Evolutionary conservation across 2,113 vertebrate genomes (phyloP), one percentile per base, ranked within the genome.

Genomic region (Nibea coibor): DNA sequence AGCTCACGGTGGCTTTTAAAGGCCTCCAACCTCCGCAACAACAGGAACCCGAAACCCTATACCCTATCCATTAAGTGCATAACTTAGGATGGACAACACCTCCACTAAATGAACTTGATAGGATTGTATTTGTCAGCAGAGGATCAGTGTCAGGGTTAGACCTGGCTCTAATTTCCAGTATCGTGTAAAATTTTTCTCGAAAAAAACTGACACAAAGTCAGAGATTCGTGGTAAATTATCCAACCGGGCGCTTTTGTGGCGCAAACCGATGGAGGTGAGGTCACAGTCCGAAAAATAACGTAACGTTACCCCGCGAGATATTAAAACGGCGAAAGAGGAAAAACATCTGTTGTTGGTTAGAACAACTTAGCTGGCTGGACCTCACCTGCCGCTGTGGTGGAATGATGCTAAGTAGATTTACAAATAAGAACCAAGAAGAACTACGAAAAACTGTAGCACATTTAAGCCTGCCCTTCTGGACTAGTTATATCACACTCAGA

Each of bases 11-110:
- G 88, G 90, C 88, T 93, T 91, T 93, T 88, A 92, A 92, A 90
- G 87, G 80, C 70, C 80, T 83, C 80, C 73, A 67, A 80, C 84
- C 84, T 92, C 91, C 56, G 58, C 86, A 88, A 77, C 70, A 53
- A 91, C 91, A 93, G 92, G 89, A 93, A 93, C 88, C 85, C 85
- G 92, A 89, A 93, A 93, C 80, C 63, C 75, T 83, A 80, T 31
- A 90, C 80, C 62, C 50, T 66, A 73, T 87, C 91, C 92, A 92
- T 94, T 93, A 93, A 89, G 86, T 76, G 82, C 70, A 85, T 43
- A 89, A 87, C 51, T 87, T 81, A 39, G 5, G 51, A 82, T 61
- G 77, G 81, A 76, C 84, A 86, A 91, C 87, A 87, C 82, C 82
- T 88, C 61, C 50, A 42, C 78, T 68, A 58, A 88, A 86, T 80